Conservation (phyloP, 2,888 invertebrate genomes). For the Diplolepis rosae region DNA sequence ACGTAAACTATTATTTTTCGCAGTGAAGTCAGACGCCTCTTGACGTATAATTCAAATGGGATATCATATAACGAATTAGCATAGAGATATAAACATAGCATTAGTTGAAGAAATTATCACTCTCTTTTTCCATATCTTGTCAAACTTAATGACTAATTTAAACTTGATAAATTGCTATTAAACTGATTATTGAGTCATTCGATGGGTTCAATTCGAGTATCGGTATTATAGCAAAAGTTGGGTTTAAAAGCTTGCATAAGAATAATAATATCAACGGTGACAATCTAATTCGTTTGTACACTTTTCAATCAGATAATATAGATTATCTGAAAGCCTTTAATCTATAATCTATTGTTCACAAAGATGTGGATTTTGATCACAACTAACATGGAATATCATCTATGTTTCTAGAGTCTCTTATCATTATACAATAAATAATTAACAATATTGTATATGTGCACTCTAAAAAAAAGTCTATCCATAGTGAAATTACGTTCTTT, state of each 20-base stretch:
- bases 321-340: constrained; percentile 20
- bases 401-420: not conserved
- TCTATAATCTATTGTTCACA: constrained; percentile 11
- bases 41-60: constrained; percentile 28
- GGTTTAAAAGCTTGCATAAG: not conserved
- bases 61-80: constrained; percentile 37
- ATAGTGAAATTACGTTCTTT: too few relatives aligned
- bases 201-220: too few relatives aligned
- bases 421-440: too few relatives aligned
- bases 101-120: constrained; percentile 1
- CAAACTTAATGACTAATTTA: not conserved
- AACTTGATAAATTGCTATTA: too few relatives aligned
- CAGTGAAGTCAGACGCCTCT: constrained; percentile 36
- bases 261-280: constrained; percentile 21
- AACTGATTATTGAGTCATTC: not conserved
- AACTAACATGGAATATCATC: too few relatives aligned
- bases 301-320: constrained; percentile 25
- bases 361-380: not conserved
- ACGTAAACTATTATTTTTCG: constrained; percentile 43
- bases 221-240: not conserved
- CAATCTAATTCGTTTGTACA: constrained; percentile 28
- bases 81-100: constrained; percentile 12
- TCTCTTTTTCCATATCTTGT: not conserved
- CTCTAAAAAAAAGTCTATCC: too few relatives aligned
- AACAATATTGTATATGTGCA: not conserved